Base-by-base conservation (phyloP, 2,888 invertebrate genomes). In the Synergus japonicus region DNA sequence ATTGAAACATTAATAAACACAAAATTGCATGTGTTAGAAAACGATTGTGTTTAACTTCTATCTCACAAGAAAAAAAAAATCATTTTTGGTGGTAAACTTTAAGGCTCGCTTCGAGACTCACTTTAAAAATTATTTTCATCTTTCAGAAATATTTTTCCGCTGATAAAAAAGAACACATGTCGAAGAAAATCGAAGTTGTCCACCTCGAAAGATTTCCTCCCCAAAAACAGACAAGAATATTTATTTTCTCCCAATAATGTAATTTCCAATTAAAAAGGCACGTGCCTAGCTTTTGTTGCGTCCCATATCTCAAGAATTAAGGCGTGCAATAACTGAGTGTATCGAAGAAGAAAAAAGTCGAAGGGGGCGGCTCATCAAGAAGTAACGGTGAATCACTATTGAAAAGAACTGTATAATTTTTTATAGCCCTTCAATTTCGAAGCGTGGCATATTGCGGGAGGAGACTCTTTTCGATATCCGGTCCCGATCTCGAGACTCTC, bases 381-480 rank as follows among this genome's bases (percentile, higher is more conserved):
- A 44, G 43, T 66, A 66, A 66, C 66, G 66, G 66, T 66, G 10
- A 4, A 66, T 66, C 41, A 66, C 9, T n/a, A n/a, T 15, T 18
- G 66, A 66, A 66, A 66, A 66, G 66, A 66, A 66, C n/a, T 66
- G 66, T 66, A 66, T 66, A 66, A 66, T 66, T 66, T 66, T 66
- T 44, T 66, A 18, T 66, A 43, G 77, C 43, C 78, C 66, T 76
- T 80, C 78, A 77, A 82, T 84, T 82, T 76, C 29, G 81, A 65
- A 79, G 81, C 63, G 85, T 83, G 85, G 86, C 90, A 89, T 88
- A 88, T 88, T 88, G 89, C 83, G 67, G 79, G 77, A 67, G 46
- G 67, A 46, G 67, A 81, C 85, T 84, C 86, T 86, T 81, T 79
- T 81, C 81, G 80, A 86, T 88, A 88, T 89, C 88, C 89, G 89